phyloP scores from a whole-genome alignment of 2,797 vertebrate species.

The Xiphophorus birchmanni region DNA sequence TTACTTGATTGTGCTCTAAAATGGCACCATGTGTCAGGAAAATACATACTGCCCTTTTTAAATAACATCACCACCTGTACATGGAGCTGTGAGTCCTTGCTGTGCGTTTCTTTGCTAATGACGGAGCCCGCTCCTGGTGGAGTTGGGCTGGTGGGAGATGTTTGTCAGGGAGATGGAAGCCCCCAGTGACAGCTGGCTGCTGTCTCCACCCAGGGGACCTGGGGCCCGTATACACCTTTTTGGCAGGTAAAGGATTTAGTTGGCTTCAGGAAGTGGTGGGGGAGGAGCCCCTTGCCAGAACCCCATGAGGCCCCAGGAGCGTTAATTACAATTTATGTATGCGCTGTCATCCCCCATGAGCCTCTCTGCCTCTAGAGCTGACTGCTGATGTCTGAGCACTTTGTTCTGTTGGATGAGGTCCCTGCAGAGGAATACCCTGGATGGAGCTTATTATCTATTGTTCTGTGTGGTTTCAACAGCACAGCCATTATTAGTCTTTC shows the following conservation, averaged over 20 bases:
- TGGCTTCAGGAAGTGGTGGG: conserved; percentile 35
- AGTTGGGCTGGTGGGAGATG: conserved; percentile 36
- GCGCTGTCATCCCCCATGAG: conserved; percentile 72
- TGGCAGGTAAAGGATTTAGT: conserved; percentile 70
- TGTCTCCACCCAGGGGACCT: conserved; percentile 57
- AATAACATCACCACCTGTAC: conserved; percentile 42
- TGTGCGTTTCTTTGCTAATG: conserved; percentile 63
- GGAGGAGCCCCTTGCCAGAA: conserved; percentile 24
- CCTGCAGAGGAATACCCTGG: conserved; percentile 57
- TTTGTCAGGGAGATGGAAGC: conserved; percentile 50
- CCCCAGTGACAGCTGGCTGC: conserved; percentile 59
- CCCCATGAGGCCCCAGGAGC: conserved; percentile 60
- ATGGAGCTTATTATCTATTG: conserved; percentile 61
- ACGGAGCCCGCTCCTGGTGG: conserved; percentile 41
- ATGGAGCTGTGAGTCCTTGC: conserved; percentile 41
- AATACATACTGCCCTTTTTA: conserved; percentile 10
- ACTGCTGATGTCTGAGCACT: conserved; percentile 62
- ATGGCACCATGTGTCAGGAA: conserved; percentile 26
- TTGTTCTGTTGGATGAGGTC: conserved; percentile 55
- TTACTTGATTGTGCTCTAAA: conserved; percentile 52
- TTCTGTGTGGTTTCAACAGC: conserved; percentile 44
- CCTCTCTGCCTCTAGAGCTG: conserved; percentile 58
- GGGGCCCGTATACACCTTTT: conserved; percentile 62
- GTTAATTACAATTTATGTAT: conserved; percentile 78
- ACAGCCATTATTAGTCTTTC: conserved; percentile 38